phyloP scores from a whole-genome alignment of 2,888 invertebrate genomes.

The Ptychoptera contaminata region DNA sequence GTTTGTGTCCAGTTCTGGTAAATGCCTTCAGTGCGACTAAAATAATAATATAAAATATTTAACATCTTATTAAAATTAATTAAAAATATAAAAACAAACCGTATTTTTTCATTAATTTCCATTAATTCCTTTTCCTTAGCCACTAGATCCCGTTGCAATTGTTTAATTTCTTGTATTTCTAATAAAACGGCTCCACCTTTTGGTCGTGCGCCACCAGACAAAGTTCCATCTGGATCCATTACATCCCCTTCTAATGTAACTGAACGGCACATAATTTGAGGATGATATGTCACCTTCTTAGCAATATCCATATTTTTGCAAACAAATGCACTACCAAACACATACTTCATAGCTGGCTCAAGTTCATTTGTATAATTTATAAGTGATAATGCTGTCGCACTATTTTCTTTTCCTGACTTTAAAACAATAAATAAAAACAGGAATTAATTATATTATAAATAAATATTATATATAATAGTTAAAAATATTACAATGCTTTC shows the following conservation, averaged over 20 bases:
- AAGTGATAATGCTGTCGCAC: constrained; percentile 63
- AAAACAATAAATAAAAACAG: constrained; percentile 2
- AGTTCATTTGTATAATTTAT: constrained; percentile 51
- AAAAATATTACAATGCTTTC: constrained; percentile 43
- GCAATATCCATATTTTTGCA: constrained; percentile 70
- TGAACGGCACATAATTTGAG: constrained; percentile 44
- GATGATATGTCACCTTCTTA: constrained; percentile 61
- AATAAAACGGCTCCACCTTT: constrained; percentile 42
- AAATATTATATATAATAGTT: neutral
- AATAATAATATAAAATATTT: neutral
- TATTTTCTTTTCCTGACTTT: constrained; percentile 64
- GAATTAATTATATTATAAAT: too few species aligned
- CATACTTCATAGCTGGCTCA: constrained; percentile 67
- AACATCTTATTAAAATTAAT: neutral
- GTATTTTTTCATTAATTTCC: constrained; percentile 19
- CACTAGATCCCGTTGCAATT: constrained; percentile 30
- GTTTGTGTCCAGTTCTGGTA: constrained; percentile 7
- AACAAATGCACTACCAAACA: constrained; percentile 75
- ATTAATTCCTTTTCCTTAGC: constrained; percentile 27
- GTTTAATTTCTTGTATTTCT: constrained; percentile 39
- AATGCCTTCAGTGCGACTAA: neutral
- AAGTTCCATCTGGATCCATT: constrained; percentile 76
- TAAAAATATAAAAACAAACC: constrained; percentile 12
- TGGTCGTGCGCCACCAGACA: constrained; percentile 69
- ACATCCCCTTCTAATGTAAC: constrained; percentile 89